phyloP scores from a whole-genome alignment of 2,113 vertebrate genomes.

The Sebastes schlegelii region DNA sequence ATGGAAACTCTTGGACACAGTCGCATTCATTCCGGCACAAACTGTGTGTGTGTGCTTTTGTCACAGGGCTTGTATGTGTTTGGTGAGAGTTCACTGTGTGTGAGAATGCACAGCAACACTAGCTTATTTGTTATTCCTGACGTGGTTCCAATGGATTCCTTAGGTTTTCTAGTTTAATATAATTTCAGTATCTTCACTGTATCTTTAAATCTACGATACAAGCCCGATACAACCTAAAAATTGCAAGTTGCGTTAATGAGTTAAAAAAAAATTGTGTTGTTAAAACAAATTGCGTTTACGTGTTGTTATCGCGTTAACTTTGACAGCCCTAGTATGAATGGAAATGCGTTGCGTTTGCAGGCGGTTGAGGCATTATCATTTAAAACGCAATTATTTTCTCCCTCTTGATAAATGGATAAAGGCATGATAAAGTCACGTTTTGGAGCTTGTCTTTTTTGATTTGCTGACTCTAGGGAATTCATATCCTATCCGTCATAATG shows the following conservation, averaged over 20 bases:
- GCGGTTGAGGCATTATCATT: conserved; percentile 7
- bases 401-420: conserved; percentile 41
- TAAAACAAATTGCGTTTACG: no score
- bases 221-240: no score
- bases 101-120: conserved; percentile 12
- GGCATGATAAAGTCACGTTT: conserved; percentile 34
- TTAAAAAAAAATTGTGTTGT: no score
- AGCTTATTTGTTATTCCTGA: background rate
- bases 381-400: conserved; percentile 33
- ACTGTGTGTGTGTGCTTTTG: conserved; percentile 36
- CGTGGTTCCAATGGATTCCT: no score
- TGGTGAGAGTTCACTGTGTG: conserved; percentile 9
- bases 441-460: conserved; percentile 8
- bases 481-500: conserved; percentile 16
- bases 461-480: conserved; percentile 29
- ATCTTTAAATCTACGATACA: no score
- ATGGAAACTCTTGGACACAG: conserved; percentile 47
- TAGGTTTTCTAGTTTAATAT: no score
- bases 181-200: no score
- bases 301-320: no score
- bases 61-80: conserved; percentile 17
- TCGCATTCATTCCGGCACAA: conserved; percentile 39
- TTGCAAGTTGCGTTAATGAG: no score
- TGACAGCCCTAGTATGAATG: background rate
- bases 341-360: background rate